Evolutionary conservation across 2,888 invertebrate genomes (phyloP).

Genomic region (Dynastes tityus): DNA sequence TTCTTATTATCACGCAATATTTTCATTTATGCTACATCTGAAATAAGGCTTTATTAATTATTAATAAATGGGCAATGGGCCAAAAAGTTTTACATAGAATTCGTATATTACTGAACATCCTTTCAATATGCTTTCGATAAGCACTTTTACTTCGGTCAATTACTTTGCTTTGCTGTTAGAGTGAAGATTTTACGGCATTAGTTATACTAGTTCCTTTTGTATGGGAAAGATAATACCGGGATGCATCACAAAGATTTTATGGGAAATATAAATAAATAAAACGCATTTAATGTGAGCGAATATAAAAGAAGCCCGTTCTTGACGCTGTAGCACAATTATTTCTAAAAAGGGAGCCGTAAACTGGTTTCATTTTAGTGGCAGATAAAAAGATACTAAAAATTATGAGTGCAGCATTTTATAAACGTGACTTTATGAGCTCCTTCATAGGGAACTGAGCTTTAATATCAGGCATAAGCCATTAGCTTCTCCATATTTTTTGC

Average conservation of each 20-base stretch:
- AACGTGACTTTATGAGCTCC: constrained; percentile 22
- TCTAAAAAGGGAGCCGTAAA: constrained; percentile 28
- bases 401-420: constrained; percentile 26
- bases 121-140: no score
- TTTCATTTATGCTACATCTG: no score
- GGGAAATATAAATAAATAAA: constrained; percentile 23
- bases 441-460: constrained; percentile 14
- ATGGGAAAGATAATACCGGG: neutral
- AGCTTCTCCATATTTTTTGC: constrained; percentile 9
- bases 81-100: no score
- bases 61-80: no score
- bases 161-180: no score
- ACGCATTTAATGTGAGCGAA: constrained; percentile 3
- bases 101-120: no score
- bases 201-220: neutral
- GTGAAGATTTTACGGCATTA: no score
- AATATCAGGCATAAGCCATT: constrained; percentile 25
- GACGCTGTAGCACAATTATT: constrained; percentile 23
- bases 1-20: no score
- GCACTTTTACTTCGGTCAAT: no score
- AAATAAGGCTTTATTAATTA: no score
- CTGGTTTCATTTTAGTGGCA: constrained; percentile 33
- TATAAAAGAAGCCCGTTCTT: constrained; percentile 8
- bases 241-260: neutral
- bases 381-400: constrained; percentile 33